Conservation (phyloP, 1,140 invertebrate genomes). For the Probaryconus sp. region DNA sequence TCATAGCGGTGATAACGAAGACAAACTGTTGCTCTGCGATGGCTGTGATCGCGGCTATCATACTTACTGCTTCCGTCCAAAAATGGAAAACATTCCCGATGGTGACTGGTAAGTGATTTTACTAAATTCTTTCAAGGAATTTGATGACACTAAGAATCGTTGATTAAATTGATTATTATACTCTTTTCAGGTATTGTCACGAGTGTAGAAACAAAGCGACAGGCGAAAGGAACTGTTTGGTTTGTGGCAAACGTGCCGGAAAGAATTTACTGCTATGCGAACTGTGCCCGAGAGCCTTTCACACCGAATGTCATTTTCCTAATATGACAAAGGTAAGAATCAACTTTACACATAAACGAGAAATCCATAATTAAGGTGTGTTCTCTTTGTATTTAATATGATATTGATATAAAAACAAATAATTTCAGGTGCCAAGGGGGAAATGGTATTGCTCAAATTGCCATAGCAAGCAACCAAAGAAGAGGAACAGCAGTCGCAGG, state of each 20-base stretch:
- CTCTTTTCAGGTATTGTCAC: slow-evolving; percentile 89
- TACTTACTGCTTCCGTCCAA: slow-evolving; percentile 98
- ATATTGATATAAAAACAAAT: not conserved
- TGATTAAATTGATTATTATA: slow-evolving; percentile 5
- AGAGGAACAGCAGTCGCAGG: slow-evolving; percentile 80
- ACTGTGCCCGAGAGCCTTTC: slow-evolving; percentile 93
- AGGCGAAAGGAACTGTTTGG: slow-evolving; percentile 90
- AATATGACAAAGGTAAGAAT: slow-evolving; percentile 86
- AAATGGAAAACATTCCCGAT: slow-evolving; percentile 96
- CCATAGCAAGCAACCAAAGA: slow-evolving; percentile 87
- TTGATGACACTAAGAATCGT: not conserved
- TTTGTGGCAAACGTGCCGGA: slow-evolving; percentile 89
- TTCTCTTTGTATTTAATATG: too few relatives aligned
- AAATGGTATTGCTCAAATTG: slow-evolving; percentile 93
- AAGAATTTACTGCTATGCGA: slow-evolving; percentile 91
- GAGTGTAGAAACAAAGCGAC: slow-evolving; percentile 98
- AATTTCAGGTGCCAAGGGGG: slow-evolving; percentile 84
- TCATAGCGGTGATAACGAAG: slow-evolving; percentile 96
- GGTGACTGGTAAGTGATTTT: slow-evolving; percentile 84
- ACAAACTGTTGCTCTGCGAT: slow-evolving; percentile 95
- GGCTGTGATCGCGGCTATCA: slow-evolving; percentile 98
- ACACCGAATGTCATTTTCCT: slow-evolving; percentile 94
- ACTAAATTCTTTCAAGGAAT: slow-evolving; percentile 4
- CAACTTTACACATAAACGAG: slow-evolving; percentile 20
- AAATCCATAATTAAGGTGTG: too few relatives aligned